Percentiles rank a stretch among this genome's conserved stretches.
Conservation (phyloP, 2,888 invertebrate genomes). For the Heliothis peltigera region DNA sequence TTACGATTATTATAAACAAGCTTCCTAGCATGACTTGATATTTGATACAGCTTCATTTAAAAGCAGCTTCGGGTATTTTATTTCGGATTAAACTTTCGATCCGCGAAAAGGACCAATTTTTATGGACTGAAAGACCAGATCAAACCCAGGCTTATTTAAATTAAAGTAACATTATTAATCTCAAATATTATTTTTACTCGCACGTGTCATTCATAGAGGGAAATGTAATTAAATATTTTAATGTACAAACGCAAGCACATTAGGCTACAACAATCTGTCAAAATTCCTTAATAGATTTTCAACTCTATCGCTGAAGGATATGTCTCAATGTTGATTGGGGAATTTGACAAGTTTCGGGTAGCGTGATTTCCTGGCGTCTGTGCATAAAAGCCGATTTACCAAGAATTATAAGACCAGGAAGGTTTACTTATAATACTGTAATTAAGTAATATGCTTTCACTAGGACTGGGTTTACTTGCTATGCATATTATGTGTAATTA, state of each 20-base stretch:
- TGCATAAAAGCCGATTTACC: background rate
- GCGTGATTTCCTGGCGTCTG: too few relatives aligned
- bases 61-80: background rate
- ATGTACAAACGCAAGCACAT: too few relatives aligned
- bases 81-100: background rate
- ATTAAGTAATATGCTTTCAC: slow-evolving; percentile 41
- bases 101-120: background rate
- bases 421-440: slow-evolving; percentile 6
- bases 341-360: too few relatives aligned
- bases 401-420: slow-evolving; percentile 3
- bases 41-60: slow-evolving; percentile 9
- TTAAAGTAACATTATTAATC: too few relatives aligned
- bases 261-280: too few relatives aligned
- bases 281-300: too few relatives aligned
- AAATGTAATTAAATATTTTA: background rate
- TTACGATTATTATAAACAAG: slow-evolving; percentile 44
- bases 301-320: too few relatives aligned
- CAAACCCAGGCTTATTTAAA: background rate
- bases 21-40: slow-evolving; percentile 19
- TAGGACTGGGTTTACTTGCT: slow-evolving; percentile 1
- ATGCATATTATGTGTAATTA: slow-evolving; percentile 1
- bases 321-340: too few relatives aligned
- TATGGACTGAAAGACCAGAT: background rate
- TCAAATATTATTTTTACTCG: background rate
- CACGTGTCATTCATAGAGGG: background rate